Conservation (phyloP, 2,797 vertebrate species). For the Crocidura indochinensis region DNA sequence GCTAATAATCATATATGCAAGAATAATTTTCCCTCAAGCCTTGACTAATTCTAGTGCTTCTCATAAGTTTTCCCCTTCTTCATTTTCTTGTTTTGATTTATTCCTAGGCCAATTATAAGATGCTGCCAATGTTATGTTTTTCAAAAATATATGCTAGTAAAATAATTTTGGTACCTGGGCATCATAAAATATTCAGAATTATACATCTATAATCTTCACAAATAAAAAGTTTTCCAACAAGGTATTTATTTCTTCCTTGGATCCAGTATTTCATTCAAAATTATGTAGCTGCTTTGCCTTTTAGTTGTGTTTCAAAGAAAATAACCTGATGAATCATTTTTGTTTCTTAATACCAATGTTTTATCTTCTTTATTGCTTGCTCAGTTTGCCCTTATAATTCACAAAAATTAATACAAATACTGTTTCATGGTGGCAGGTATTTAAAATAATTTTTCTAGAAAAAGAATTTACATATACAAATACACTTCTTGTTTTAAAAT, state of each 20-base stretch:
- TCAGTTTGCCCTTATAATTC: not conserved
- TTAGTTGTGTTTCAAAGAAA: constrained; percentile 17
- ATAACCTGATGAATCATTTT: constrained; percentile 7
- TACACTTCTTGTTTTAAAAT: not conserved
- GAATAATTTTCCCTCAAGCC: not conserved
- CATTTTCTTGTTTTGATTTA: not conserved
- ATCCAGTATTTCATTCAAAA: not conserved
- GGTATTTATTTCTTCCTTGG: not conserved
- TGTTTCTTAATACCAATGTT: not conserved
- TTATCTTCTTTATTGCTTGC: not conserved
- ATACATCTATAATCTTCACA: not conserved
- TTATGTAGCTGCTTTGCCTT: not conserved
- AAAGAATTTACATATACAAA: not conserved
- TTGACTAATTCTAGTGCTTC: not conserved
- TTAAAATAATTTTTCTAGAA: not conserved
- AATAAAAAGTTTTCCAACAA: not conserved
- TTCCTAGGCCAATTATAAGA: not conserved
- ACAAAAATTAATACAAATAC: constrained; percentile 15
- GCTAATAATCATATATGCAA: not conserved
- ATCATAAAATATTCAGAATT: not conserved
- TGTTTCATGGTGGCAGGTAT: not conserved
- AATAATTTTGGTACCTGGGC: not conserved
- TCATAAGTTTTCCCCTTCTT: not conserved
- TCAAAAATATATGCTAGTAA: not conserved
- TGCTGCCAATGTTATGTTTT: not conserved